These are phyloP conservation scores for Aspidoscelis tigris DNA, from an alignment of 2,113 vertebrate genomes.

Conservation along the genomic window DNA sequence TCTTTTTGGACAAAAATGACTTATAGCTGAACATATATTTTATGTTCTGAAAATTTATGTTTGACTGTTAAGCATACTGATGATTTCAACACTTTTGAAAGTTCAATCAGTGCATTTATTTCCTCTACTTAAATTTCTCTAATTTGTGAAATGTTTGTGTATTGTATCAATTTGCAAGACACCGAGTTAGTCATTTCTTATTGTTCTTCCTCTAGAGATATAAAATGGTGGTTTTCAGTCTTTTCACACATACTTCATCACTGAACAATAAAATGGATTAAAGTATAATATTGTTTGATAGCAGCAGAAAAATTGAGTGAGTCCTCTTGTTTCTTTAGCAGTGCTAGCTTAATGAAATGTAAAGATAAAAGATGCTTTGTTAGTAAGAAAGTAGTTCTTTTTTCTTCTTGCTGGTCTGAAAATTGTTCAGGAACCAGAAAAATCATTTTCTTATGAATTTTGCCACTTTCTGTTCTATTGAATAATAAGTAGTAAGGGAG, in stretches of 20 bases:
- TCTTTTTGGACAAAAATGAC: not conserved
- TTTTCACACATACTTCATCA: not conserved
- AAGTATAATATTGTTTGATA: conserved; percentile 7
- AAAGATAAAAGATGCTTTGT: conserved; percentile 20
- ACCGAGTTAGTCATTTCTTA: not conserved
- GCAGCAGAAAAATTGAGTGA: conserved; percentile 4
- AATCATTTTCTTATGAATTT: conserved; percentile 22
- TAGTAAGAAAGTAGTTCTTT: conserved; percentile 35
- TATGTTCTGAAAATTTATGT: conserved; percentile 15
- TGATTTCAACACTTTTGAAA: not conserved
- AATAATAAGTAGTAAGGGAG: not conserved
- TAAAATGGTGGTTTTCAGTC: not conserved
- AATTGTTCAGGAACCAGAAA: conserved; percentile 36
- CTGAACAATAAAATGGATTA: not conserved
- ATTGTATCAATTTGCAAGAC: conserved; percentile 4
- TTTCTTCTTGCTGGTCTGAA: conserved; percentile 41
- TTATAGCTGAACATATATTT: not conserved
- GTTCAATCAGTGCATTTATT: not conserved
- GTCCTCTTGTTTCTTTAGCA: conserved; percentile 28
- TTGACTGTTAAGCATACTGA: conserved; percentile 4
- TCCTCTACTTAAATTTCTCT: not conserved
- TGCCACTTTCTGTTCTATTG: conserved; percentile 13
- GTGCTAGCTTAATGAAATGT: conserved; percentile 27
- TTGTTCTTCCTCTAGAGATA: conserved; percentile 8
- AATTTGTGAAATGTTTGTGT: conserved; percentile 6